phyloP scores from a whole-genome alignment of 2,888 invertebrate species.

The Drepanosiphum platanoidis region DNA sequence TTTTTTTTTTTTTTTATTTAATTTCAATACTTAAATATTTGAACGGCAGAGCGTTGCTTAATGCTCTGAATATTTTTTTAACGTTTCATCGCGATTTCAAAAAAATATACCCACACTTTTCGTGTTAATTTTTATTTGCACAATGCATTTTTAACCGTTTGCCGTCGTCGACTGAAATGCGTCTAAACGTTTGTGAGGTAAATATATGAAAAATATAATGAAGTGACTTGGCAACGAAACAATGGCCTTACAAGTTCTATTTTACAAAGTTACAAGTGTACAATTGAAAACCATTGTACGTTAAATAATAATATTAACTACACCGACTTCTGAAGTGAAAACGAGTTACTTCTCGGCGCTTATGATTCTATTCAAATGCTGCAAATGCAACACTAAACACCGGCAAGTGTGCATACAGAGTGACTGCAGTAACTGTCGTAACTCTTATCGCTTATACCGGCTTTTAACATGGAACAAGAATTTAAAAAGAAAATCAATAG shows the following conservation, averaged over 20 bases:
- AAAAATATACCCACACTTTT: background rate
- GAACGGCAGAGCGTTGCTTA: background rate
- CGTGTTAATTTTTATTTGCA: background rate
- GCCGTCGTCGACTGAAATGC: background rate
- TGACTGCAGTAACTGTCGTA: too few relatives aligned
- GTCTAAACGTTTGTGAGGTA: background rate
- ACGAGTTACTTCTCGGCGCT: background rate
- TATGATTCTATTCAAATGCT: slow-evolving; percentile 28
- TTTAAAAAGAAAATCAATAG: too few relatives aligned
- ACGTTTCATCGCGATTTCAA: background rate
- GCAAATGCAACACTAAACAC: too few relatives aligned
- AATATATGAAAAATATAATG: background rate
- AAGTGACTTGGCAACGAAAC: slow-evolving; percentile 8
- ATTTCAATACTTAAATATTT: background rate
- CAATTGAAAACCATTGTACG: slow-evolving; percentile 24
- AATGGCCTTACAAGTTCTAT: slow-evolving; percentile 2
- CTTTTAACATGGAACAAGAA: too few relatives aligned
- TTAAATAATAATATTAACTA: background rate
- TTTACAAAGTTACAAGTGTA: slow-evolving; percentile 31
- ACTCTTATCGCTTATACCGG: too few relatives aligned
- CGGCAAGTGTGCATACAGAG: too few relatives aligned
- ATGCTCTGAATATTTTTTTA: background rate
- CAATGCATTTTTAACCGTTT: background rate
- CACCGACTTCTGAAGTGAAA: background rate
- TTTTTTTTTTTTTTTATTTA: background rate